Base-by-base conservation (phyloP, 2,113 vertebrate species). In the Gobius niger region DNA sequence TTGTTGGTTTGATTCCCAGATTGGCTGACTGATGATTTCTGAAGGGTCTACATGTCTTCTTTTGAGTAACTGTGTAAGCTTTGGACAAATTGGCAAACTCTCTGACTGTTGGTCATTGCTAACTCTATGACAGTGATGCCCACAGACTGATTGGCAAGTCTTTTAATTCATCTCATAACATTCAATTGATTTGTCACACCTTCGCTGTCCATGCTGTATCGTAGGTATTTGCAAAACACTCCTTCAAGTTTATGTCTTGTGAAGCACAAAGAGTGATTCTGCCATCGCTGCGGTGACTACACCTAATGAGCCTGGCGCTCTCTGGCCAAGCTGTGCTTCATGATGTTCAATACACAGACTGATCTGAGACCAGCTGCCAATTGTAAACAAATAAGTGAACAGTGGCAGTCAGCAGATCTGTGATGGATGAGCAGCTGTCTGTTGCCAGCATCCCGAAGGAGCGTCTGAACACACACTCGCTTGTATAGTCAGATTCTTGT, bases 381-480 rank as follows among this genome's bases (percentile, higher is more conserved):
- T 57, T 47, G 81, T 68, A 80, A 88, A 89, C 73, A 88, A 85
- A 86, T 73, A 76, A 66, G 62, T 65, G 73, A 88, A 74, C 73
- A 52, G 69, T 68, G 78, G 73, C 69, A 66, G 77, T 73, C 68
- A 64, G 75, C 82, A 76, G 84, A 86, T 77, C 81, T 76, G 71
- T 81, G 72, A 82, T 14, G 7, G 78, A 82, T 73, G 64, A 82
- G 71, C 81, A 82, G 76, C 76, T 77, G 78, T 53, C 57, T 70
- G 40, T 60, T n/a, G 62, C 51, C 13, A 18, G 47, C 63, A 47
- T 64, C 57, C 44, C 16, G 16, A 57, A 51, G n/a, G 34, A 44
- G 61, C 44, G 70, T 14, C 42, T 19, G 7, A 3, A 46, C 47
- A 19, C 70, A 53, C 62, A 15, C 16, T 14, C 1, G 6, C 47